Evolutionary conservation across 2,797 vertebrate genomes (phyloP).

Genomic region (Poeciliopsis gracilis): DNA sequence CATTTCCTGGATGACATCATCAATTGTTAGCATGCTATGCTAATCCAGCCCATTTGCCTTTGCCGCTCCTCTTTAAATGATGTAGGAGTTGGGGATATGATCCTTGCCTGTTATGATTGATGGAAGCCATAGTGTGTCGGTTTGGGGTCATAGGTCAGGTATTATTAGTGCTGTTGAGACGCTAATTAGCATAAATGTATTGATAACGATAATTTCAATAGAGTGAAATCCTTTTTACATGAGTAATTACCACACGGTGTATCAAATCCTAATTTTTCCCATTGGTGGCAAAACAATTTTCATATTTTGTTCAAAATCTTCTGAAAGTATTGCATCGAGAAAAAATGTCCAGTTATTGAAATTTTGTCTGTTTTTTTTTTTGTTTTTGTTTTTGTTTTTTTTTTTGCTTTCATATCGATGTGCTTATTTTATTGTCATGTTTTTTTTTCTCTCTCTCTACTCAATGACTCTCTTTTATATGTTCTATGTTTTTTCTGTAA

Average conservation of each 20-base stretch:
- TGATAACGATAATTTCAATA: too few relatives aligned
- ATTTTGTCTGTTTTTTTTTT: background rate
- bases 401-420: background rate
- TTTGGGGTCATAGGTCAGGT: background rate
- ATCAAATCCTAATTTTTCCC: background rate
- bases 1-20: background rate
- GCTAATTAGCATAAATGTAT: background rate
- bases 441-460: background rate
- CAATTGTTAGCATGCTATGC: background rate
- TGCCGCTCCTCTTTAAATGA: background rate
- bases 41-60: background rate
- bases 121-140: background rate
- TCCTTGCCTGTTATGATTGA: background rate
- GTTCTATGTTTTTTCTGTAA: background rate
- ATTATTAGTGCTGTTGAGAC: background rate
- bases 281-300: background rate
- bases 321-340: background rate
- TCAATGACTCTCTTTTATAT: background rate
- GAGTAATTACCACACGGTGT: background rate
- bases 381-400: background rate
- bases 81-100: background rate
- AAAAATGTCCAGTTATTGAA: background rate
- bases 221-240: background rate
- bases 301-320: background rate
- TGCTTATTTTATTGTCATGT: background rate